Conservation (phyloP, 2,888 invertebrate species). For the Psylliodes chrysocephalus region DNA sequence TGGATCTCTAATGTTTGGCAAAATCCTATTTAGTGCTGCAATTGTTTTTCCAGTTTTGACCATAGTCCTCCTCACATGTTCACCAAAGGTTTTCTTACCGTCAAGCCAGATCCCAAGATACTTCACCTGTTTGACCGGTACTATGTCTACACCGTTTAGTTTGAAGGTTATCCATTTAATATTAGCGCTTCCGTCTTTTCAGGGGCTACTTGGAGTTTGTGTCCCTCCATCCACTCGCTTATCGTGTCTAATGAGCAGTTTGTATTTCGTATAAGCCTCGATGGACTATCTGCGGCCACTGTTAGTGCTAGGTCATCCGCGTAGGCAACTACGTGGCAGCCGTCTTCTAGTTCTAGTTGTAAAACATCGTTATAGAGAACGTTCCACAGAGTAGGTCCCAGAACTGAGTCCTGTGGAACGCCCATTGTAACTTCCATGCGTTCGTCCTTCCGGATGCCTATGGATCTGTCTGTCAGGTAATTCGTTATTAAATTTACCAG, state of each 20-base stretch:
- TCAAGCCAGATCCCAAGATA: not conserved
- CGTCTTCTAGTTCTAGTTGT: not conserved
- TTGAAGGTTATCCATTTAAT: no score
- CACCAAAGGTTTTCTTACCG: not conserved
- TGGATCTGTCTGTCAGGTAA: not conserved
- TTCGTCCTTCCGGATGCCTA: not conserved
- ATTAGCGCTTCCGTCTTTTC: no score
- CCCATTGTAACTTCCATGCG: slow-evolving; percentile 14
- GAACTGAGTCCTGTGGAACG: slow-evolving; percentile 10
- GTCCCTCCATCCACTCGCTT: no score
- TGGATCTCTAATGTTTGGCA: not conserved
- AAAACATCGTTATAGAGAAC: not conserved
- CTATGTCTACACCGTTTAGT: not conserved
- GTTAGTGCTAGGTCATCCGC: no score
- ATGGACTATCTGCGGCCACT: no score
- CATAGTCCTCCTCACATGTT: not conserved
- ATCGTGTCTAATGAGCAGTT: no score
- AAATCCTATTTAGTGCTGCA: not conserved
- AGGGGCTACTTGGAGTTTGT: no score
- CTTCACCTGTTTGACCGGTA: not conserved
- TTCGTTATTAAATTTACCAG: not conserved
- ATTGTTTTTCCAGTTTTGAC: not conserved
- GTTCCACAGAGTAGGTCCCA: slow-evolving; percentile 9
- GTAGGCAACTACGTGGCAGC: no score
- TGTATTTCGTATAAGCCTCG: no score